A percentile compares a stretch with the other conserved stretches of the same genome.
These are phyloP conservation scores for Drosophila ananassae DNA, from an alignment of 1,140 invertebrate genomes.

Conservation along the genomic window DNA sequence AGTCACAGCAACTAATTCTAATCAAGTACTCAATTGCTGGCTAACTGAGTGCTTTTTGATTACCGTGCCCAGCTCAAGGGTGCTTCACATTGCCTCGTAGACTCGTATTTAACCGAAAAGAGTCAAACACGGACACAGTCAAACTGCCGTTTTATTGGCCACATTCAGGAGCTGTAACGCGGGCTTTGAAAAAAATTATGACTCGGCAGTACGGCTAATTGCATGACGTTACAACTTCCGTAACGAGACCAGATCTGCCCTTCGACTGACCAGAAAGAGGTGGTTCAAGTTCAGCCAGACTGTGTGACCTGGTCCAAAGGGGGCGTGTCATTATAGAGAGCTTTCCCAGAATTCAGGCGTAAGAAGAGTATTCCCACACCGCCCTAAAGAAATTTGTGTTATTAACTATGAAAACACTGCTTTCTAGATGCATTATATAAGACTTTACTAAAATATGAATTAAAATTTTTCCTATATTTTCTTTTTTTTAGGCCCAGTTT, in stretches of 20 bases:
- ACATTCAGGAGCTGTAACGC: conserved; percentile 45
- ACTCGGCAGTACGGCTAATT: conserved; percentile 47
- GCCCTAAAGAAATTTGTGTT: not conserved
- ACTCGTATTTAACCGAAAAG: not conserved
- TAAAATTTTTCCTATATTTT: conserved; percentile 60
- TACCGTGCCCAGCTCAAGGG: conserved; percentile 59
- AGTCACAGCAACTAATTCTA: conserved; percentile 40
- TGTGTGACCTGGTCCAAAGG: not conserved
- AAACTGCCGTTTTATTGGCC: conserved; percentile 33
- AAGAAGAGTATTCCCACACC: conserved; percentile 27
- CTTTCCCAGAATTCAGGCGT: conserved; percentile 41
- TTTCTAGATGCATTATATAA: not conserved
- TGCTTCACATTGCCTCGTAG: conserved; percentile 15
- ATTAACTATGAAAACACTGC: not conserved
- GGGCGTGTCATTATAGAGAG: conserved; percentile 4
- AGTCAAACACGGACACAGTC: not conserved
- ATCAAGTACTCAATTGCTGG: conserved; percentile 26
- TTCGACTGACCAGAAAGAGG: conserved; percentile 41
- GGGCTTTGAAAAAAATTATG: conserved; percentile 17
- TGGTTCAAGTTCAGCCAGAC: conserved; percentile 19
- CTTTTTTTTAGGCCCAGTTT: conserved; percentile 89
- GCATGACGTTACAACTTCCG: conserved; percentile 59
- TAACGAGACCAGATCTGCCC: conserved; percentile 39
- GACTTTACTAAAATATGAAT: not conserved
- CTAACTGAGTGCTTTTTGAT: conserved; percentile 59